phyloP scores from a whole-genome alignment of 2,888 invertebrate species.

The Ormyrus nitidulus region DNA sequence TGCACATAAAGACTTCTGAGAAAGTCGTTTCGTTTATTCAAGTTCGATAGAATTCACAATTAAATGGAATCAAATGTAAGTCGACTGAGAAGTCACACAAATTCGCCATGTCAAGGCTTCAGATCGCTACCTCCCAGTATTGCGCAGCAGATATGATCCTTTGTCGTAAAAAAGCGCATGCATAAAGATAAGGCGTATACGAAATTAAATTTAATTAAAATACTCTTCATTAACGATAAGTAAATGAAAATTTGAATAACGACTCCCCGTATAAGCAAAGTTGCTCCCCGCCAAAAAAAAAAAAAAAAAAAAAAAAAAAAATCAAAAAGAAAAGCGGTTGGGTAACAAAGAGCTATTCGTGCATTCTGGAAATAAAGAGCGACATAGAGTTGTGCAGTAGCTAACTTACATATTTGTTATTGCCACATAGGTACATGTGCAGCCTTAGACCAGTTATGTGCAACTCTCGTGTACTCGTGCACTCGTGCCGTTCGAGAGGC shows the following conservation, averaged over 20 bases:
- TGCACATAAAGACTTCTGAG: no score
- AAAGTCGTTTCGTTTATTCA: neutral
- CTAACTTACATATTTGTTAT: no score
- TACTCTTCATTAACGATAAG: slow-evolving; percentile 4
- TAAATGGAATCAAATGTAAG: slow-evolving; percentile 4
- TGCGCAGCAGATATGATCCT: neutral
- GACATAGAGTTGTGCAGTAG: neutral
- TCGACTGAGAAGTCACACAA: slow-evolving; percentile 21
- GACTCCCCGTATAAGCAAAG: neutral
- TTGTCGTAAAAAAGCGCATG: neutral
- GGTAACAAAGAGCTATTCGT: slow-evolving; percentile 20
- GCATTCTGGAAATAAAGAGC: slow-evolving; percentile 15
- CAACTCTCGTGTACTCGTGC: neutral
- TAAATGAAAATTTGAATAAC: neutral
- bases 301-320: no score
- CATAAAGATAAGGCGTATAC: neutral
- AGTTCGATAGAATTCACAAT: neutral
- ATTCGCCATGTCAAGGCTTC: slow-evolving; percentile 15
- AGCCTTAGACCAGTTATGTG: neutral
- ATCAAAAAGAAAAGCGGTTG: neutral
- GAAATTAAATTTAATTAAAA: neutral
- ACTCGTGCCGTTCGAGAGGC: neutral
- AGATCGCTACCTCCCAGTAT: neutral
- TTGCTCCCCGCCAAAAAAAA: neutral
- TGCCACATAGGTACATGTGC: neutral